A percentile compares a stretch with the other conserved stretches of the same genome.
phyloP scores from a whole-genome alignment of 2,797 vertebrate genomes.

The Decapterus maruadsi region DNA sequence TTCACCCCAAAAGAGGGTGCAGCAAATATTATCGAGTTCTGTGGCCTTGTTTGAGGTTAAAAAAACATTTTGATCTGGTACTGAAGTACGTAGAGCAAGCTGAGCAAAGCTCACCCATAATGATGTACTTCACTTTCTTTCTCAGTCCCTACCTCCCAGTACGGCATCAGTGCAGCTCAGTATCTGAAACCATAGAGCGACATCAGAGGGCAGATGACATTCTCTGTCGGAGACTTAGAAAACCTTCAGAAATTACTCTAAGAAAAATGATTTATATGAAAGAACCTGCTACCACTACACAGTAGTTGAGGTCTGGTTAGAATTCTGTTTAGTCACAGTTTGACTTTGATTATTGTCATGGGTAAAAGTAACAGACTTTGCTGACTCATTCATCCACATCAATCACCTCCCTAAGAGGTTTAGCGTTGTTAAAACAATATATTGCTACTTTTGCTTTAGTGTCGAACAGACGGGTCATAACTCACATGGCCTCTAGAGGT shows the following conservation, averaged over 20 bases:
- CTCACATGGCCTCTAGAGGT: conserved; percentile 15
- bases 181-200: background rate
- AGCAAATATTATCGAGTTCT: conserved; percentile 10
- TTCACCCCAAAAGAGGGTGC: conserved; percentile 2
- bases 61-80: conserved; percentile 37
- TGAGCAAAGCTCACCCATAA: conserved; percentile 24
- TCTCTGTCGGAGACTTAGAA: background rate
- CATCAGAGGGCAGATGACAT: background rate
- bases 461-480: background rate
- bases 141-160: background rate
- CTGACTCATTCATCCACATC: background rate
- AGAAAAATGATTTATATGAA: background rate
- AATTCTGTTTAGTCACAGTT: background rate
- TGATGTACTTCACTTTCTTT: background rate
- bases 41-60: conserved; percentile 29
- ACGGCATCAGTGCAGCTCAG: conserved; percentile 7
- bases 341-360: background rate
- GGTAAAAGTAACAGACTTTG: background rate
- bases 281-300: background rate
- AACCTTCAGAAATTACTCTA: background rate
- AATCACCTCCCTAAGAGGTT: background rate
- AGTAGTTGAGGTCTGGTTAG: background rate
- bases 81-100: conserved; percentile 29
- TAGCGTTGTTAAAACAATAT: background rate
- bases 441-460: background rate